Evolutionary conservation across 2,113 vertebrate species (phyloP).

Genomic region (Geococcyx californianus): DNA sequence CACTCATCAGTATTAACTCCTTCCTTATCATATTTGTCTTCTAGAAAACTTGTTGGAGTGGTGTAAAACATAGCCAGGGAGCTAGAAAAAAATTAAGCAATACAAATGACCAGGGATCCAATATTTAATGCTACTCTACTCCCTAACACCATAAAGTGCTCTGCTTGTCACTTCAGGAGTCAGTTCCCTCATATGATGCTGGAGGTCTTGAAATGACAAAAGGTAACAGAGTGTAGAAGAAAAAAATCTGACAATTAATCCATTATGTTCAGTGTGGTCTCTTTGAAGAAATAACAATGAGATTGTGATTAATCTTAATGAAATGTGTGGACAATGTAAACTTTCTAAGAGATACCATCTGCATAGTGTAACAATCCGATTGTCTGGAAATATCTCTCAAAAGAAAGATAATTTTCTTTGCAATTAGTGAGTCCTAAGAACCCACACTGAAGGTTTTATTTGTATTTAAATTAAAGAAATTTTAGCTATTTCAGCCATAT

Average conservation of each 20-base stretch:
- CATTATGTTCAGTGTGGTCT: neutral
- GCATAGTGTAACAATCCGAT: neutral
- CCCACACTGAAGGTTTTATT: neutral
- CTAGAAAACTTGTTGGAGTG: neutral
- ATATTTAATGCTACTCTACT: neutral
- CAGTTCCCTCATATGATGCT: neutral
- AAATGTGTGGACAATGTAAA: neutral
- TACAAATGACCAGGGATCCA: neutral
- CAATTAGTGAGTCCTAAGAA: neutral
- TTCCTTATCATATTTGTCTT: neutral
- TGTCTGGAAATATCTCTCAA: neutral
- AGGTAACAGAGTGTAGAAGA: neutral
- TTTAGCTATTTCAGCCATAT: neutral
- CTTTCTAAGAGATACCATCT: neutral
- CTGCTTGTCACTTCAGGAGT: neutral
- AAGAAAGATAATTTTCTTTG: neutral
- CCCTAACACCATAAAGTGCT: neutral
- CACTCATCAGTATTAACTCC: neutral
- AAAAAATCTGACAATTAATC: neutral
- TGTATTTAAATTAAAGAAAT: neutral
- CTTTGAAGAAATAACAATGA: conserved; percentile 14
- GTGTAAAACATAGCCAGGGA: neutral
- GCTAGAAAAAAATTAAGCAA: neutral
- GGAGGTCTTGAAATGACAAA: neutral
- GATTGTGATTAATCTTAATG: conserved; percentile 16